Conservation (phyloP, 2,113 vertebrate genomes). For the Nesogale talazaci region DNA sequence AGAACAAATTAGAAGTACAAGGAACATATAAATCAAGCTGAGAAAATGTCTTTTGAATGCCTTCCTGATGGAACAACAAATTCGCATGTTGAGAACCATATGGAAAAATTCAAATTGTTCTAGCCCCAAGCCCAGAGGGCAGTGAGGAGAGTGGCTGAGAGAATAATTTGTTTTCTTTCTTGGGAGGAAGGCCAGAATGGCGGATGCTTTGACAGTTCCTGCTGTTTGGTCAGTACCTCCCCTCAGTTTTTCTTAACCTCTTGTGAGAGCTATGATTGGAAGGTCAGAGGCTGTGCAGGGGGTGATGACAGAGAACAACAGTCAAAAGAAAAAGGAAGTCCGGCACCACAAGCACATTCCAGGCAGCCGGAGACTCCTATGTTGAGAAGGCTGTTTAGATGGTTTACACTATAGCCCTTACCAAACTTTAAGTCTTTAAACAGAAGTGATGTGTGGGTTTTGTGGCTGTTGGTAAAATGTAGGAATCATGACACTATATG, state of each 20-base stretch:
- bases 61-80: constrained; percentile 64
- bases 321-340: too few species aligned
- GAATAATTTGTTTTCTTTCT: constrained; percentile 84
- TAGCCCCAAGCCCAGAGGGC: constrained; percentile 75
- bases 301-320: too few species aligned
- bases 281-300: too few species aligned
- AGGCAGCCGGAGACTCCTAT: too few species aligned
- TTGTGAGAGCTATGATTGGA: constrained; percentile 73
- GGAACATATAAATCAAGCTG: constrained; percentile 80
- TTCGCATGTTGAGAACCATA: constrained; percentile 73
- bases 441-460: neutral
- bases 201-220: constrained; percentile 80
- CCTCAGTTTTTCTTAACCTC: constrained; percentile 78
- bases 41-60: constrained; percentile 79
- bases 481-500: neutral
- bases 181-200: constrained; percentile 73
- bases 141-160: constrained; percentile 77
- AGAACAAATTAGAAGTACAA: constrained; percentile 66
- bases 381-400: neutral
- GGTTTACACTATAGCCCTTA: neutral
- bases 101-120: constrained; percentile 82
- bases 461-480: neutral
- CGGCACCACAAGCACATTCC: too few species aligned
- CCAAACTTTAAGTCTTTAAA: constrained; percentile 8
- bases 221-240: constrained; percentile 77